phyloP scores from a whole-genome alignment of 2,888 invertebrate genomes.

The Nudaria mundana region DNA sequence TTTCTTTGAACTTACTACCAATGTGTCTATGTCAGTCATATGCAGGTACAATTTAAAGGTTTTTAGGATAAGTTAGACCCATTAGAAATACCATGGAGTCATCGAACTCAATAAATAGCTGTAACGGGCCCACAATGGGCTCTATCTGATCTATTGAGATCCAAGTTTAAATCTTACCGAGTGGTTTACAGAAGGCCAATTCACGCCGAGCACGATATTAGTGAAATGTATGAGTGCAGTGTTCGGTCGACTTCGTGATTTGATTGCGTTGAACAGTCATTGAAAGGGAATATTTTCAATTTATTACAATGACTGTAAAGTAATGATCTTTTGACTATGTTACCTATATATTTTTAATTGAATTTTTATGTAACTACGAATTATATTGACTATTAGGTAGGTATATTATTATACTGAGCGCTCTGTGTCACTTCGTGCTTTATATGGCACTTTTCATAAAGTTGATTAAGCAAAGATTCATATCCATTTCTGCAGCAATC shows the following conservation, averaged over 20 bases:
- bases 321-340: background rate
- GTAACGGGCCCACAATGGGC: slow-evolving; percentile 50
- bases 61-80: slow-evolving; percentile 33
- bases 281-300: slow-evolving; percentile 1
- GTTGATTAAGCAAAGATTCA: too few relatives aligned
- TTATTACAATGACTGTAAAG: slow-evolving; percentile 5
- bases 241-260: slow-evolving; percentile 31
- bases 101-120: slow-evolving; percentile 60
- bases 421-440: too few relatives aligned
- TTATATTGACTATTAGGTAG: too few relatives aligned
- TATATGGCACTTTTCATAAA: too few relatives aligned
- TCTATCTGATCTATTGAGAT: slow-evolving; percentile 56
- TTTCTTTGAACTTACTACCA: too few relatives aligned
- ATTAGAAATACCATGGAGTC: slow-evolving; percentile 48
- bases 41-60: too few relatives aligned
- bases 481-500: too few relatives aligned
- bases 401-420: too few relatives aligned
- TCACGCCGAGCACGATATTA: slow-evolving; percentile 36
- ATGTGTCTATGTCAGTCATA: too few relatives aligned
- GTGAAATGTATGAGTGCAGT: slow-evolving; percentile 33
- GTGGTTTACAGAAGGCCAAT: slow-evolving; percentile 47
- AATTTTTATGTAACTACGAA: too few relatives aligned
- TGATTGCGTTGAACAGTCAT: slow-evolving; percentile 12
- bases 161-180: slow-evolving; percentile 47
- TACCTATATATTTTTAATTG: background rate